phyloP scores from a whole-genome alignment of 2,888 invertebrate genomes.

The Herminia tarsipennalis region DNA sequence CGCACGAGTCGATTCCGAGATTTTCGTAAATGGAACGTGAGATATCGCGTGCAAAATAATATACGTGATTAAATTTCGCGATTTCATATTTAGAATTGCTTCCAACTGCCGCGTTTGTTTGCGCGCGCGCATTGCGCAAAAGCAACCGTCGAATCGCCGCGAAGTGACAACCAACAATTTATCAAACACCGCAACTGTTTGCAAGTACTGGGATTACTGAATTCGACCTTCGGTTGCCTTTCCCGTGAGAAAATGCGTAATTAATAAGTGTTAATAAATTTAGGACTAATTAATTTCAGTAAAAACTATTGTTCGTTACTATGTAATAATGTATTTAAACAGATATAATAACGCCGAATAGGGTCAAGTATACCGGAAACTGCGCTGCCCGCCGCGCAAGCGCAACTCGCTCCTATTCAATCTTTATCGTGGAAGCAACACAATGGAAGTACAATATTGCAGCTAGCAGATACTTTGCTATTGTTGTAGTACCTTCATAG shows the following conservation, averaged over 20 bases:
- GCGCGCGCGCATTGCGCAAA: slow-evolving; percentile 56
- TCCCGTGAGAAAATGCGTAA: slow-evolving; percentile 59
- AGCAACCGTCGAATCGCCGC: slow-evolving; percentile 37
- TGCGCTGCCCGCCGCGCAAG: slow-evolving; percentile 63
- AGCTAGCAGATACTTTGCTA: slow-evolving; percentile 36
- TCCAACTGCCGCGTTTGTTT: slow-evolving; percentile 51
- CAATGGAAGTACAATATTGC: slow-evolving; percentile 54
- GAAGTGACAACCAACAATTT: slow-evolving; percentile 61
- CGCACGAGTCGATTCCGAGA: slow-evolving; percentile 40
- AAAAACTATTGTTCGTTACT: slow-evolving; percentile 44
- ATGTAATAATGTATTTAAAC: slow-evolving; percentile 42
- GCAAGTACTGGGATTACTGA: slow-evolving; percentile 33
- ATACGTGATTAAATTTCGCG: slow-evolving; percentile 66
- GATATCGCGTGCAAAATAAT: slow-evolving; percentile 60
- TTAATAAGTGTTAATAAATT: slow-evolving; percentile 31
- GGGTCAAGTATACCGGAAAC: slow-evolving; percentile 83
- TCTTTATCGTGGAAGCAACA: slow-evolving; percentile 62
- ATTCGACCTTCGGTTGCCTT: slow-evolving; percentile 51
- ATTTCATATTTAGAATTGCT: slow-evolving; percentile 58
- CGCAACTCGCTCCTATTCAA: slow-evolving; percentile 66
- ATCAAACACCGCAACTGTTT: slow-evolving; percentile 55
- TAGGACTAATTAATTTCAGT: slow-evolving; percentile 31
- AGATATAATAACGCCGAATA: slow-evolving; percentile 63
- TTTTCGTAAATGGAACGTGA: slow-evolving; percentile 63
- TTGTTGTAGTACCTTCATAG: slow-evolving; percentile 38